phyloP scores from a whole-genome alignment of 2,797 vertebrate species.

The Siniperca scherzeri region DNA sequence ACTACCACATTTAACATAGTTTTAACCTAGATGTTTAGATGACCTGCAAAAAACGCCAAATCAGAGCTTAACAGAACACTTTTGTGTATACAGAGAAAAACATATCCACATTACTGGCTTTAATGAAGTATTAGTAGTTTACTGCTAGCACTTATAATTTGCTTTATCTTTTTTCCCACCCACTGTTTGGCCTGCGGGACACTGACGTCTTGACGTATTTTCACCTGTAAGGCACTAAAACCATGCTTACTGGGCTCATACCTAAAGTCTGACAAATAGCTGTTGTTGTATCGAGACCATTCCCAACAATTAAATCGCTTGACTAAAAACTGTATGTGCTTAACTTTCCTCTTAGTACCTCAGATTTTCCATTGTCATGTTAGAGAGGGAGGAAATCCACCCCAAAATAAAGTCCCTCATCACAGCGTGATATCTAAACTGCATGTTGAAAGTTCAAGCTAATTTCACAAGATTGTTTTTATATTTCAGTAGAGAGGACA shows the following conservation, averaged over 20 bases:
- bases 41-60: not conserved
- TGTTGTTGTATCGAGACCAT: not conserved
- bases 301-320: too few species aligned
- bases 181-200: not conserved
- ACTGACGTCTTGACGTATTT: not conserved
- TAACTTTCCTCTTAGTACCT: not conserved
- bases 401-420: not conserved
- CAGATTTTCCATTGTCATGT: not conserved
- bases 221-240: not conserved
- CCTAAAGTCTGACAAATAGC: not conserved
- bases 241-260: too few species aligned
- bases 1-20: not conserved
- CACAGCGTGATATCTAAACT: not conserved
- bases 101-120: too few species aligned
- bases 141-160: too few species aligned
- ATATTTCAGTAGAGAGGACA: constrained; percentile 11
- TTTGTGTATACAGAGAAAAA: too few species aligned
- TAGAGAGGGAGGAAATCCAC: not conserved
- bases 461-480: constrained; percentile 4
- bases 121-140: too few species aligned
- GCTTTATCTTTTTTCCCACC: not conserved
- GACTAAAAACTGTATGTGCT: not conserved
- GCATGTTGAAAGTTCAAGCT: not conserved
- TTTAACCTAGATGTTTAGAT: not conserved
- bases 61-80: not conserved